Conservation (phyloP, 2,888 invertebrate species). For the Epinotia demarniana region DNA sequence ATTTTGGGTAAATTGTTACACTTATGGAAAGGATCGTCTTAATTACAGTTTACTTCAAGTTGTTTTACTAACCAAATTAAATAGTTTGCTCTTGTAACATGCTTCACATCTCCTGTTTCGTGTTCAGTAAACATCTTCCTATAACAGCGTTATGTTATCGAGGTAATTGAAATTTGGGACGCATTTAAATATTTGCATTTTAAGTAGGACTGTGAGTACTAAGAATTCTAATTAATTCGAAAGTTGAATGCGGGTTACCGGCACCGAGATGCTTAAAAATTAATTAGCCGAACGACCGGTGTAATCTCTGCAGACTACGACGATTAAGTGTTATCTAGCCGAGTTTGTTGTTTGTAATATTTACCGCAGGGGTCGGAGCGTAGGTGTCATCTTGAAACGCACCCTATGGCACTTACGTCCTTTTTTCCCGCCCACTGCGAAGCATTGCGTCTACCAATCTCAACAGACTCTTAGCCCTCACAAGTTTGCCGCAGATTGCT, state of each 20-base stretch:
- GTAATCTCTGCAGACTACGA: slow-evolving; percentile 76
- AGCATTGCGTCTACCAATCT: slow-evolving; percentile 64
- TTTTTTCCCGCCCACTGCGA: slow-evolving; percentile 51
- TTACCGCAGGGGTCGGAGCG: slow-evolving; percentile 58
- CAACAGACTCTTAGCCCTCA: slow-evolving; percentile 68
- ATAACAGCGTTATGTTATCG: neutral
- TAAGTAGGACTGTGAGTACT: slow-evolving; percentile 57
- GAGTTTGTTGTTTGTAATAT: slow-evolving; percentile 64
- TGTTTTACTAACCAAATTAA: slow-evolving; percentile 24
- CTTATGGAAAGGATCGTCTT: slow-evolving; percentile 41
- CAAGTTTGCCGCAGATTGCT: slow-evolving; percentile 67
- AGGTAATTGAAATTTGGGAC: neutral
- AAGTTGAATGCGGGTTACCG: slow-evolving; percentile 68
- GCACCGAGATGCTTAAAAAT: slow-evolving; percentile 80
- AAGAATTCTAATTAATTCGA: slow-evolving; percentile 74
- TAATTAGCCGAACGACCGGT: slow-evolving; percentile 84
- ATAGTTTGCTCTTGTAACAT: slow-evolving; percentile 19
- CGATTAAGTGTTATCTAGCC: slow-evolving; percentile 71
- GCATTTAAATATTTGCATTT: slow-evolving; percentile 9
- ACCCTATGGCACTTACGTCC: slow-evolving; percentile 59
- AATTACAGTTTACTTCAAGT: slow-evolving; percentile 35
- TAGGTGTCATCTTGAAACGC: slow-evolving; percentile 63
- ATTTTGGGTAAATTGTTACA: slow-evolving; percentile 43
- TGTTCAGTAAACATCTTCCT: neutral
- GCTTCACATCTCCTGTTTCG: neutral